Percentiles rank a stretch among this genome's conserved stretches.
These are phyloP conservation scores for Macrobrachium nipponense DNA, from an alignment of 1,140 invertebrate genomes.

Conservation along the genomic window DNA sequence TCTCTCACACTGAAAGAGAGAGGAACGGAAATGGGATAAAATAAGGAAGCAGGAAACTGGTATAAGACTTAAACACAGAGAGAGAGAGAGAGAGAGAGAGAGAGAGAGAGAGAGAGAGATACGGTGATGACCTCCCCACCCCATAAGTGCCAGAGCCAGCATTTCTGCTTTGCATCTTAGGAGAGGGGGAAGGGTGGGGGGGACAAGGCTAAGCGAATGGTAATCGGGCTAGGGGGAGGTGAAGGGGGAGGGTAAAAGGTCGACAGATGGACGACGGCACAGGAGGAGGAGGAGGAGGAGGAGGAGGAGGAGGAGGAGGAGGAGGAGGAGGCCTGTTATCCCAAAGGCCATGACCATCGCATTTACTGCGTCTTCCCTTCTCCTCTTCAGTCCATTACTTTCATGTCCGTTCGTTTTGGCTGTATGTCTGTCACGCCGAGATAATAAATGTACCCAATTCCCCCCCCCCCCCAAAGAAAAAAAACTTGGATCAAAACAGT, in stretches of 20 bases:
- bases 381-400: background rate
- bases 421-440: too few relatives aligned
- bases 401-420: background rate
- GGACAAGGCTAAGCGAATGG: background rate
- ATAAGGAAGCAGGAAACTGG: background rate
- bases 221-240: background rate
- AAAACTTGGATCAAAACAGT: too few relatives aligned
- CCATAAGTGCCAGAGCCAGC: too few relatives aligned
- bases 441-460: too few relatives aligned
- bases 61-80: background rate
- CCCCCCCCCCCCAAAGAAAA: too few relatives aligned
- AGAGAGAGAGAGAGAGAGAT: background rate
- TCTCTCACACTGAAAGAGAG: too few relatives aligned
- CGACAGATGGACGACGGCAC: background rate
- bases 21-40: background rate
- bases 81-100: background rate
- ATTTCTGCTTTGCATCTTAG: too few relatives aligned
- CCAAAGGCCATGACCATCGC: too few relatives aligned
- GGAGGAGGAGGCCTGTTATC: background rate
- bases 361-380: background rate
- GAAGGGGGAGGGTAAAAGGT: background rate
- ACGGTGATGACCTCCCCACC: too few relatives aligned
- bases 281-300: background rate
- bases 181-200: too few relatives aligned
- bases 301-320: background rate